phyloP scores from a whole-genome alignment of 2,113 vertebrate genomes.

The Ophthalmolycus amberensis region DNA sequence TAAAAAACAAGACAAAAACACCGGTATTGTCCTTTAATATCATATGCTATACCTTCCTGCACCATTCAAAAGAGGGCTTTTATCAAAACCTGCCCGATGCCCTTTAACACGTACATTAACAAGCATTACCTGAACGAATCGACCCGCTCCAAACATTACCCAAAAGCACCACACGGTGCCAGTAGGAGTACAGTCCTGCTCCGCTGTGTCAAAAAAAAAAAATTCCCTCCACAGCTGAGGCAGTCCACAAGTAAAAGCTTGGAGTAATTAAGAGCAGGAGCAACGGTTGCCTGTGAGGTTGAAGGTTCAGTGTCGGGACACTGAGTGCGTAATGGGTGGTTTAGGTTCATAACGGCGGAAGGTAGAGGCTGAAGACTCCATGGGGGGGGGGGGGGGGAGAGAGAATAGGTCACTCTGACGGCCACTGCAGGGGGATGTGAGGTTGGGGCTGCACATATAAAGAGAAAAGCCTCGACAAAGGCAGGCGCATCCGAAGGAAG shows the following conservation, averaged over 20 bases:
- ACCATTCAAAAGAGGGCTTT: slow-evolving; percentile 11
- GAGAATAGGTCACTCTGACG: slow-evolving; percentile 35
- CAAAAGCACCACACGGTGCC: slow-evolving; percentile 21
- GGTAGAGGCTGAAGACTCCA: slow-evolving; percentile 40
- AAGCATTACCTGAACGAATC: slow-evolving; percentile 18
- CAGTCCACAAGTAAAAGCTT: slow-evolving; percentile 41
- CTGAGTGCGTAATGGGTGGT: slow-evolving; percentile 3
- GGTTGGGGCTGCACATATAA: slow-evolving; percentile 28
- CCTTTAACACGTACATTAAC: neutral
- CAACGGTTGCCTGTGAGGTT: slow-evolving; percentile 36
- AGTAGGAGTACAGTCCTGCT: slow-evolving; percentile 5
- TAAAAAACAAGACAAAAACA: slow-evolving; percentile 22
- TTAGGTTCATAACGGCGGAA: slow-evolving; percentile 15
- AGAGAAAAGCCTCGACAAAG: neutral
- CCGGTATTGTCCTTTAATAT: slow-evolving; percentile 42
- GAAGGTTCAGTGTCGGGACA: slow-evolving; percentile 25
- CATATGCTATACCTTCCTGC: slow-evolving; percentile 7
- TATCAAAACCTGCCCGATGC: slow-evolving; percentile 25
- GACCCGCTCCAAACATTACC: slow-evolving; percentile 19
- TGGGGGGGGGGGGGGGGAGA: slow-evolving; percentile 10
- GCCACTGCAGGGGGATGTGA: slow-evolving; percentile 15
- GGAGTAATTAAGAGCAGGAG: slow-evolving; percentile 39
- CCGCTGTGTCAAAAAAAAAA: slow-evolving; percentile 36
- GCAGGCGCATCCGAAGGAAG: slow-evolving; percentile 20
- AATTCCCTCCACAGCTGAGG: slow-evolving; percentile 53